Percentiles rank a stretch among this genome's conserved stretches.
Evolutionary conservation across 2,888 invertebrate species (phyloP).

Genomic region (Sesamia inferens): DNA sequence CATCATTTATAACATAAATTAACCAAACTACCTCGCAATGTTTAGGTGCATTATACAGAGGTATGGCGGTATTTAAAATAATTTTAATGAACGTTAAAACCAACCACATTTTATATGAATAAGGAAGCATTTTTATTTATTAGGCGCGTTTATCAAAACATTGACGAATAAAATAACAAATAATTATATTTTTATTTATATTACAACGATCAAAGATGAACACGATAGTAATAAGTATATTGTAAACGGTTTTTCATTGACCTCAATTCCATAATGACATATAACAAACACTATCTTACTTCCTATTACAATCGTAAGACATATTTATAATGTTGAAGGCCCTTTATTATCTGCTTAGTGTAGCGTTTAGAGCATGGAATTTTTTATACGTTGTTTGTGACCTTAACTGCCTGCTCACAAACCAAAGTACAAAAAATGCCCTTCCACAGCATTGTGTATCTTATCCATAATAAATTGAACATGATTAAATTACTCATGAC

Average conservation of each 20-base stretch:
- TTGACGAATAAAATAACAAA: slow-evolving; percentile 11
- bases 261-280: slow-evolving; percentile 70
- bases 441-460: background rate
- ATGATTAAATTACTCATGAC: background rate
- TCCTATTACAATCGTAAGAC: slow-evolving; percentile 67
- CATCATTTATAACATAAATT: too few relatives aligned
- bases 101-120: background rate
- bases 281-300: slow-evolving; percentile 69
- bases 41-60: background rate
- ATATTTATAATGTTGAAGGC: slow-evolving; percentile 65
- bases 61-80: background rate
- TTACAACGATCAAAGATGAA: slow-evolving; percentile 34
- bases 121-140: slow-evolving; percentile 7
- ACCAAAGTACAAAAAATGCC: too few relatives aligned
- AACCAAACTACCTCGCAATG: background rate
- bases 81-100: background rate
- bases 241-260: slow-evolving; percentile 70
- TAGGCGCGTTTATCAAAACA: slow-evolving; percentile 4
- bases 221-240: slow-evolving; percentile 37
- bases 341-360: slow-evolving; percentile 59
- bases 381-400: slow-evolving; percentile 18
- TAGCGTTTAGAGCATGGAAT: slow-evolving; percentile 10
- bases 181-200: slow-evolving; percentile 28
- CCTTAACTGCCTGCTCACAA: background rate
- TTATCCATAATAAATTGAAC: background rate